Evolutionary conservation across 2,888 invertebrate genomes (phyloP).

Genomic region (Plebejus melissa): DNA sequence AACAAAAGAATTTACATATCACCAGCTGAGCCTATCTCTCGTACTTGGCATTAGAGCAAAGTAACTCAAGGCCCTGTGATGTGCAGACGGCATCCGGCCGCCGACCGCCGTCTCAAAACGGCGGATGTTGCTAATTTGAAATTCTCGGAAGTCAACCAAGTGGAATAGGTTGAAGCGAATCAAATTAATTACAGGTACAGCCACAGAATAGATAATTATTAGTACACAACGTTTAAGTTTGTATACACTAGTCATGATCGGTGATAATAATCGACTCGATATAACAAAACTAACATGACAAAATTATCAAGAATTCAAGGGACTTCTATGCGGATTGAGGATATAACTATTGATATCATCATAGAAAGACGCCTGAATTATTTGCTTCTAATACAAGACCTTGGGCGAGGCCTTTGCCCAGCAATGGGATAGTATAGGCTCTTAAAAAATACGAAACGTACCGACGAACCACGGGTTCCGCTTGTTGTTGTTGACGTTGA

Average conservation of each 20-base stretch:
- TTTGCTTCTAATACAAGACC: too few species aligned
- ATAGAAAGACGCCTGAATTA: too few species aligned
- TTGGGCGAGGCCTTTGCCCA: too few species aligned
- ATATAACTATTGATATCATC: too few species aligned
- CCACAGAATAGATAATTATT: not conserved
- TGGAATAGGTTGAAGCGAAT: not conserved
- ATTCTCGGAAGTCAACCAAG: not conserved
- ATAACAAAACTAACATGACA: too few species aligned
- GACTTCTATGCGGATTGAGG: too few species aligned
- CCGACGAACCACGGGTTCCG: slow-evolving; percentile 98
- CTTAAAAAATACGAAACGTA: slow-evolving; percentile 45
- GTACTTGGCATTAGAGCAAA: not conserved
- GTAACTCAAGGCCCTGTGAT: not conserved
- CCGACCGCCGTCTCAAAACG: not conserved
- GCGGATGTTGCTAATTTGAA: slow-evolving; percentile 1
- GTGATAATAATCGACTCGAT: not conserved
- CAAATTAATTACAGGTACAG: not conserved
- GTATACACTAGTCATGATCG: not conserved
- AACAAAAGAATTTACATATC: not conserved
- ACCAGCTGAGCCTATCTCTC: not conserved
- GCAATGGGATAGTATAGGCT: too few species aligned
- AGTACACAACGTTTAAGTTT: not conserved
- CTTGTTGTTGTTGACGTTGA: slow-evolving; percentile 91
- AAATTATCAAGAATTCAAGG: too few species aligned
- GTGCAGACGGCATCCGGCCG: not conserved